phyloP scores from a whole-genome alignment of 1,140 invertebrate species.

The Lordiphosa stackelbergi region DNA sequence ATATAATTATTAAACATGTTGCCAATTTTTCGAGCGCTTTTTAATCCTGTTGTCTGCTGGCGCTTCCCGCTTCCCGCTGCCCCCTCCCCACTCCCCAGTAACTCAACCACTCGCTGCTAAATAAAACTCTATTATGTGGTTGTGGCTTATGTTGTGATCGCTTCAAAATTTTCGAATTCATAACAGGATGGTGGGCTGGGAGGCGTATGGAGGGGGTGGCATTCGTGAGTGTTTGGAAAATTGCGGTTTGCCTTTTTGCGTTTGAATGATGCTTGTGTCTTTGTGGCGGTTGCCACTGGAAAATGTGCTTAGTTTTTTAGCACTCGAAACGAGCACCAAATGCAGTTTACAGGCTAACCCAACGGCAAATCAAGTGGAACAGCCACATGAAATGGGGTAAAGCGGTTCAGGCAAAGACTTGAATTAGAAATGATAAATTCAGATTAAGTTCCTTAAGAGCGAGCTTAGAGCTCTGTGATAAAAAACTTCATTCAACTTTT shows the following conservation, averaged over 20 bases:
- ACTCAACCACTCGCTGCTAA: constrained; percentile 33
- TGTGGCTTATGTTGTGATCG: constrained; percentile 65
- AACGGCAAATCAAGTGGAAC: too few relatives aligned
- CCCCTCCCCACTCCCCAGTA: not conserved
- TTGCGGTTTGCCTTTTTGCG: constrained; percentile 30
- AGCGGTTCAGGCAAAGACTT: too few relatives aligned
- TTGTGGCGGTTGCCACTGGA: constrained; percentile 8
- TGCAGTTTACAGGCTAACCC: not conserved
- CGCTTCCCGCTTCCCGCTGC: constrained; percentile 14
- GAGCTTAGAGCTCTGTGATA: too few relatives aligned
- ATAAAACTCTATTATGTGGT: constrained; percentile 71
- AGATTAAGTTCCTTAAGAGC: too few relatives aligned
- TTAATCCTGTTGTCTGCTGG: constrained; percentile 69
- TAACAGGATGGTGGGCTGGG: constrained; percentile 2
- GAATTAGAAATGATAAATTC: too few relatives aligned
- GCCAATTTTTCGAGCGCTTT: constrained; percentile 74
- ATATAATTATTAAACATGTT: constrained; percentile 76
- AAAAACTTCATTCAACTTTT: too few relatives aligned
- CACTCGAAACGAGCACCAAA: constrained; percentile 2
- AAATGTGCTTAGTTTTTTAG: constrained; percentile 21
- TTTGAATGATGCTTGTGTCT: too few relatives aligned
- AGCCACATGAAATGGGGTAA: too few relatives aligned
- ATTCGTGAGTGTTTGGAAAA: constrained; percentile 10
- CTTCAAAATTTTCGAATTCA: constrained; percentile 43
- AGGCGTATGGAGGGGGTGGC: not conserved